Evolutionary conservation across 2,113 vertebrate species (phyloP).

Genomic region (Chamaea fasciata): DNA sequence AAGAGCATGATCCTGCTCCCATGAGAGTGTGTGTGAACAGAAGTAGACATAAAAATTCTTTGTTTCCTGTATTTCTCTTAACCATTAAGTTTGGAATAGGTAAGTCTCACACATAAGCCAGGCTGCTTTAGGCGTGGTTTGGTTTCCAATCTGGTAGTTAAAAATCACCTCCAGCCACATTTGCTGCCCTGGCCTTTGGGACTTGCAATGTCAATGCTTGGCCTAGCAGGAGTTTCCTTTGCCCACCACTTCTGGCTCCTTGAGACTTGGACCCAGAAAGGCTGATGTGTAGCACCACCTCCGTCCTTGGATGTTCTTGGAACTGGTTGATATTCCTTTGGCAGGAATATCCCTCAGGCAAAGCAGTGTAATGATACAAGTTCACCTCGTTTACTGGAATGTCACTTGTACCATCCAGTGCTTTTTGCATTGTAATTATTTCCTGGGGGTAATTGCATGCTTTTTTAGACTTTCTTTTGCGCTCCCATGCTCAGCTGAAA

Average conservation of each 20-base stretch:
- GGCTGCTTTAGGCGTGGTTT: background rate
- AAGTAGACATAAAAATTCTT: background rate
- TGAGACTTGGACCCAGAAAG: background rate
- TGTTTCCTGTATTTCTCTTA: background rate
- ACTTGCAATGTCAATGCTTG: background rate
- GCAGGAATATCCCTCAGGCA: constrained; percentile 46
- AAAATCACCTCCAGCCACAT: constrained; percentile 9
- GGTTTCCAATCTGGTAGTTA: background rate
- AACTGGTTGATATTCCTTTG: constrained; percentile 36
- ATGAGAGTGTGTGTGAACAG: background rate
- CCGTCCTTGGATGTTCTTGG: constrained; percentile 3
- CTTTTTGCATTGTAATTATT: constrained; percentile 56
- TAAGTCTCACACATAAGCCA: background rate
- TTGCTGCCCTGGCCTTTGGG: background rate
- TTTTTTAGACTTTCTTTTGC: constrained; percentile 52
- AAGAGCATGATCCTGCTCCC: background rate
- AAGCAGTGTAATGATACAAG: constrained; percentile 48
- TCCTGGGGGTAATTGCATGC: constrained; percentile 49
- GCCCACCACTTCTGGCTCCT: background rate
- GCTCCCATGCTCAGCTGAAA: constrained; percentile 46
- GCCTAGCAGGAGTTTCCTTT: constrained; percentile 2
- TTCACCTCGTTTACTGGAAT: constrained; percentile 56
- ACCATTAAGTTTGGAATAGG: background rate
- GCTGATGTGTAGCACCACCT: background rate
- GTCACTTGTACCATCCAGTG: constrained; percentile 40